Evolutionary conservation across 1,140 invertebrate genomes (phyloP).

Genomic region (Apocrypta bakeri): DNA sequence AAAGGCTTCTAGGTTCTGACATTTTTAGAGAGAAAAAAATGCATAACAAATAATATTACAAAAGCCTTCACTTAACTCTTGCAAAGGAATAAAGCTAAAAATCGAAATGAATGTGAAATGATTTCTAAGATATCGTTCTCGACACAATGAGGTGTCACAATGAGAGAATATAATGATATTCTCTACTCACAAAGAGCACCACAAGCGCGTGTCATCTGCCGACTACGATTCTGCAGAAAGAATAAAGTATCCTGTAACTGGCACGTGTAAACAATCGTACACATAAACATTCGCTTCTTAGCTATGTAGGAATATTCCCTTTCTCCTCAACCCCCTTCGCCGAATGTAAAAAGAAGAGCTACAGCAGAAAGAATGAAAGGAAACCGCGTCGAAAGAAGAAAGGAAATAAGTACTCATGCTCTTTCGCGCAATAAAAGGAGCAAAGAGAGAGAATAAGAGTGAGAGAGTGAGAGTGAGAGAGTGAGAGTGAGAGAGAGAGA

Average conservation of each 20-base stretch:
- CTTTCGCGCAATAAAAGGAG: neutral
- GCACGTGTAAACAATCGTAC: neutral
- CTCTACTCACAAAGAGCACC: too few species aligned
- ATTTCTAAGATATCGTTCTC: neutral
- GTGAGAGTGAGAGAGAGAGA: too few species aligned
- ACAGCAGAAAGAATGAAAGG: neutral
- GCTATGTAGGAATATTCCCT: neutral
- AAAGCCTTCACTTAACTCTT: too few species aligned
- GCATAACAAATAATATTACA: too few species aligned
- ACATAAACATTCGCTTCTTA: neutral
- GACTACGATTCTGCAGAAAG: too few species aligned
- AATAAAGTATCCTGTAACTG: neutral
- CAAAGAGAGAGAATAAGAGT: too few species aligned
- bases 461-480: too few species aligned
- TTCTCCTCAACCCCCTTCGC: neutral
- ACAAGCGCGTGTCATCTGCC: neutral
- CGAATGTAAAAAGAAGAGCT: neutral
- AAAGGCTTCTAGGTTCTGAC: too few species aligned
- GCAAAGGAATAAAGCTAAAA: too few species aligned
- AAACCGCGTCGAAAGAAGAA: neutral
- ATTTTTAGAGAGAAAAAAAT: too few species aligned
- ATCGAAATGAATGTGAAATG: neutral
- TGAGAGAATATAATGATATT: too few species aligned
- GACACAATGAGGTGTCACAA: too few species aligned
- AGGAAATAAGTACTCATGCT: neutral